Evolutionary conservation across 1,140 invertebrate species (phyloP), one percentile per base, ranked within the genome.

Genomic region (Orius laevigatus): DNA sequence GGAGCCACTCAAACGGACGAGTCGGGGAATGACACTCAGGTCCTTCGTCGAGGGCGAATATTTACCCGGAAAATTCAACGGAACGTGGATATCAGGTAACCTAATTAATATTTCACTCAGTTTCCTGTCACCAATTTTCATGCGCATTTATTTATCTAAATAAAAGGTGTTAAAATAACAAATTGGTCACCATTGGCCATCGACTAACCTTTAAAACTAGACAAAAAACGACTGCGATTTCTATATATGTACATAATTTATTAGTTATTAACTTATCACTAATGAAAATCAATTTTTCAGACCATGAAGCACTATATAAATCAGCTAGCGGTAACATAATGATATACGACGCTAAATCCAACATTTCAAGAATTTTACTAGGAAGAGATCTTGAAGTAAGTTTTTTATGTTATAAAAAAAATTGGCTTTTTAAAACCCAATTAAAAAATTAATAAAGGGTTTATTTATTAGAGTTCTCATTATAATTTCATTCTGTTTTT

Each of bases 71-170:
- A 56, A 62, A 9, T 71, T 72, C 50, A 73, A 72, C 56, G 70
- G 64, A 40, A 70, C 67, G 25, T 73, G 70, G 70, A 60, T 69
- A 40, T 65, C 65, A 48, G 66, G 65, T 58, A 62, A 58, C 33
- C n/a, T 34, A 8, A 34, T 34, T 34, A 34, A 34, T 34, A 8
- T 34, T 34, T 8, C n/a, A n/a, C 8, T n/a, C 33, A 34, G n/a
- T 34, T 34, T 34, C 6, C 33, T 34, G 33, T 34, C n/a, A 8
- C 33, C 33, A n/a, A n/a, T n/a, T n/a, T n/a, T n/a, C n/a, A n/a
- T n/a, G n/a, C n/a, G n/a, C n/a, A n/a, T n/a, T n/a, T n/a, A n/a
- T n/a, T n/a, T n/a, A n/a, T n/a, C n/a, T n/a, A n/a, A n/a, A n/a
- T n/a, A n/a, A n/a, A n/a, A n/a, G n/a, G n/a, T n/a, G n/a, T n/a